Evolutionary conservation across 2,113 vertebrate species (phyloP), one percentile per base, ranked within the genome.

Genomic region (Epinephelus lanceolatus): DNA sequence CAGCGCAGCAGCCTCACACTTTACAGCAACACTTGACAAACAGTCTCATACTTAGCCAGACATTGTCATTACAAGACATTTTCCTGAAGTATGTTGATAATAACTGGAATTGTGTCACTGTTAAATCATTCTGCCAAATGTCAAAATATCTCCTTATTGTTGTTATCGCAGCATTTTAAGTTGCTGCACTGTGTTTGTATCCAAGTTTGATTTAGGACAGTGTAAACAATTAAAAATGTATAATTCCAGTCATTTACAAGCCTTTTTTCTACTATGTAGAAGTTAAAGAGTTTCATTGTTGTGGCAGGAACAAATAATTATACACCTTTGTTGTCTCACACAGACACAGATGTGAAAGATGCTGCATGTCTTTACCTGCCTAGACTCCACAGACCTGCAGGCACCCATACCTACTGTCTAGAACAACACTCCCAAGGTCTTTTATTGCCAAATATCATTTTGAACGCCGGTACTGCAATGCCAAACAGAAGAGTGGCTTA

Each of bases 321-420:
- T 27, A 71, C 6, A 25, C 12, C 45, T 40, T 57, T 78, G 79
- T 55, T 59, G 30, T 70, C 47, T 74, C 30, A 73, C 66, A 69
- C 18, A 67, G 47, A 74, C 60, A 42, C 11, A 25, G 37, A 77
- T 27, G 45, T n/a, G 23, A 25, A 17, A 55, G 51, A 19, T 56
- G 14, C 53, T 61, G 30, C 83, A 74, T 76, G 91, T 82, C 57
- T 57, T 63, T 62, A 85, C 81, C 65, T 85, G 88, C 70, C 59
- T 25, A 19, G 33, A 25, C 72, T 67, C 8, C 57, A 18, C 27
- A 13, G 52, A 52, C 33, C 7, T 47, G 33, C n/a, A 53, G 17
- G 5, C 0, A 18, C 23, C 33, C 18, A 3, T 1, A 63, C 23
- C 14, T 47, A 21, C 15, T 14, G 52, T 66, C 49, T 65, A 10